Percentiles rank a stretch among this genome's conserved stretches.
phyloP scores from a whole-genome alignment of 1,140 invertebrate species.

The Holotrichia oblita region DNA sequence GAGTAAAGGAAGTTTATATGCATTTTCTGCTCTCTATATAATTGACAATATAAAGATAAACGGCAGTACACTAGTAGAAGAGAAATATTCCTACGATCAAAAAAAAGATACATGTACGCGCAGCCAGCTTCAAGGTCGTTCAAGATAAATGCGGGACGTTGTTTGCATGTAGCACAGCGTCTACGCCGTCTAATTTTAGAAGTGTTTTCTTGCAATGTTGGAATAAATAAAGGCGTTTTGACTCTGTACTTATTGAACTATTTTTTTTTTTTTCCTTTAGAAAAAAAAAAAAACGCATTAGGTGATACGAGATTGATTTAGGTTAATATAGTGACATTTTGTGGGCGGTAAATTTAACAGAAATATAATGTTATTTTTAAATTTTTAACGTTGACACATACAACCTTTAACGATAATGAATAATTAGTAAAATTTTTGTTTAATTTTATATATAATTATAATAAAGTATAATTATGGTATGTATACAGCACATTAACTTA shows the following conservation, averaged over 20 bases:
- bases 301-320: too few relatives aligned
- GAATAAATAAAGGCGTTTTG: slow-evolving; percentile 12
- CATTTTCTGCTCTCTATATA: background rate
- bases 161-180: slow-evolving; percentile 2
- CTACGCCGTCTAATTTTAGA: background rate
- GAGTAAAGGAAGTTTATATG: background rate
- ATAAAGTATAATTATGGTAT: too few relatives aligned
- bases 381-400: too few relatives aligned
- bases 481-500: too few relatives aligned
- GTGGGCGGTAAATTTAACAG: too few relatives aligned
- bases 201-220: background rate
- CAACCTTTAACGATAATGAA: too few relatives aligned
- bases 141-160: slow-evolving; percentile 11
- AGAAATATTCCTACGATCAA: background rate
- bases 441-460: too few relatives aligned
- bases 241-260: background rate
- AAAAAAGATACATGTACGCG: slow-evolving; percentile 12
- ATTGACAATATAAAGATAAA: background rate
- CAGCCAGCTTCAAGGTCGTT: slow-evolving; percentile 4
- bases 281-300: background rate
- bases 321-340: too few relatives aligned
- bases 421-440: too few relatives aligned
- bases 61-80: background rate
- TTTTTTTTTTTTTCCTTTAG: background rate
- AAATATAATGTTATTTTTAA: too few relatives aligned